phyloP scores from a whole-genome alignment of 2,888 invertebrate species.

The Tholera decimalis region DNA sequence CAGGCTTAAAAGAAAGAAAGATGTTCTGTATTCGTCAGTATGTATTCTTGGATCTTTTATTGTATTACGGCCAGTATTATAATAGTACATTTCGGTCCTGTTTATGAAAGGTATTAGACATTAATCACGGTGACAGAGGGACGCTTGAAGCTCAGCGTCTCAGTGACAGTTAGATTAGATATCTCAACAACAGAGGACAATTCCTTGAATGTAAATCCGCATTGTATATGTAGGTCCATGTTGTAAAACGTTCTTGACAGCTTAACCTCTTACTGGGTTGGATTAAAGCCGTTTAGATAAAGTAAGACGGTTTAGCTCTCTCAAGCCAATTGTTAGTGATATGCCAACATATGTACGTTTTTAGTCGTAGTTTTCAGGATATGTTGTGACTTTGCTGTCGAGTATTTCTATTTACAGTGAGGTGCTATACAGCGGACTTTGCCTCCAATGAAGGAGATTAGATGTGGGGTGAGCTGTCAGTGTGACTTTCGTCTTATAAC shows the following conservation, averaged over 20 bases:
- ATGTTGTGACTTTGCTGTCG: constrained; percentile 25
- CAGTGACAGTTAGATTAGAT: constrained; percentile 53
- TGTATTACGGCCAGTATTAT: constrained; percentile 4
- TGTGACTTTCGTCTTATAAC: constrained; percentile 9
- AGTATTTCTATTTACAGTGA: constrained; percentile 43
- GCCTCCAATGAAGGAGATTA: constrained; percentile 26
- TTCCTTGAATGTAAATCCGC: constrained; percentile 45
- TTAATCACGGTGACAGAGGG: constrained; percentile 46
- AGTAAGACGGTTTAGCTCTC: constrained; percentile 36
- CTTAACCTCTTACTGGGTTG: constrained; percentile 41
- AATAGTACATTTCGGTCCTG: constrained; percentile 25
- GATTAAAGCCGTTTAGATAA: constrained; percentile 47
- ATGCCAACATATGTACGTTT: constrained; percentile 42
- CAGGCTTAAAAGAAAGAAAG: no score
- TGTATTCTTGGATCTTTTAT: neutral
- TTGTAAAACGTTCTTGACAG: constrained; percentile 51
- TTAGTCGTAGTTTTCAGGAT: constrained; percentile 34
- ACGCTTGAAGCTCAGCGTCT: constrained; percentile 26
- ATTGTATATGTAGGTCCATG: constrained; percentile 38
- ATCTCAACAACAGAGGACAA: constrained; percentile 37
- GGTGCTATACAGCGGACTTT: constrained; percentile 34
- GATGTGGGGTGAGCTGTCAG: neutral
- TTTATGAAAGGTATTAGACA: constrained; percentile 48
- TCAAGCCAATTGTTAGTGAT: constrained; percentile 31
- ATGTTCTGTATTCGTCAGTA: neutral